phyloP scores from a whole-genome alignment of 2,113 vertebrate species.

The Oryzias woworae region DNA sequence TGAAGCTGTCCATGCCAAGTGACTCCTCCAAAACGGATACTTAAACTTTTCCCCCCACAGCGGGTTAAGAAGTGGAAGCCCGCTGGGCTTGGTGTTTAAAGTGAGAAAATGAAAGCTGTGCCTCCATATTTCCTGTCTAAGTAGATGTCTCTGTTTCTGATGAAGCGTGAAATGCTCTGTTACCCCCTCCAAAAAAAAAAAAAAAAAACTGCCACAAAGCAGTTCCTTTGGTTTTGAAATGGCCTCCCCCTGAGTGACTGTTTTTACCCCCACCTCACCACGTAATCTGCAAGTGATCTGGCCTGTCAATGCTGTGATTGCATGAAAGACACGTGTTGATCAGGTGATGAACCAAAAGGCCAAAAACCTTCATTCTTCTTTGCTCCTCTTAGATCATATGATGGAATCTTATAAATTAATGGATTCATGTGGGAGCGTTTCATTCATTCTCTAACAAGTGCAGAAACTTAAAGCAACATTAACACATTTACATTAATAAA shows the following conservation, averaged over 20 bases:
- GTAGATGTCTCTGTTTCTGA: conserved; percentile 72
- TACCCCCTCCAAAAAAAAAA: conserved; percentile 40
- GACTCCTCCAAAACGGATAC: conserved; percentile 76
- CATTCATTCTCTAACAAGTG: too few species aligned
- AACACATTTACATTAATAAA: too few species aligned
- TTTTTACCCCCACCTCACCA: conserved; percentile 55
- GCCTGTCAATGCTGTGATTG: conserved; percentile 62
- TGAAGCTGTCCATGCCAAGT: conserved; percentile 79
- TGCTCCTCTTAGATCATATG: too few species aligned
- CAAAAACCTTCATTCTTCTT: neutral
- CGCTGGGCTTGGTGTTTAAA: conserved; percentile 60
- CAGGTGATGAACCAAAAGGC: conserved; percentile 41
- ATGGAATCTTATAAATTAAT: too few species aligned
- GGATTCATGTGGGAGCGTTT: too few species aligned
- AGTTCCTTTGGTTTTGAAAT: conserved; percentile 69
- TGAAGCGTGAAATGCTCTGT: conserved; percentile 75
- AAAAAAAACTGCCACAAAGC: conserved; percentile 70
- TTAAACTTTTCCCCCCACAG: conserved; percentile 62
- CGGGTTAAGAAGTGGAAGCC: conserved; percentile 57
- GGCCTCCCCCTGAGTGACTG: conserved; percentile 53
- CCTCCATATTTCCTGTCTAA: conserved; percentile 74
- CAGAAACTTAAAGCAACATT: too few species aligned
- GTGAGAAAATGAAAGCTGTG: conserved; percentile 73
- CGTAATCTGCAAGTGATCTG: conserved; percentile 43
- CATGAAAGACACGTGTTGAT: conserved; percentile 62